Evolutionary conservation across 2,113 vertebrate species (phyloP), one percentile per base, ranked within the genome.

Genomic region (Prionailurus bengalensis): DNA sequence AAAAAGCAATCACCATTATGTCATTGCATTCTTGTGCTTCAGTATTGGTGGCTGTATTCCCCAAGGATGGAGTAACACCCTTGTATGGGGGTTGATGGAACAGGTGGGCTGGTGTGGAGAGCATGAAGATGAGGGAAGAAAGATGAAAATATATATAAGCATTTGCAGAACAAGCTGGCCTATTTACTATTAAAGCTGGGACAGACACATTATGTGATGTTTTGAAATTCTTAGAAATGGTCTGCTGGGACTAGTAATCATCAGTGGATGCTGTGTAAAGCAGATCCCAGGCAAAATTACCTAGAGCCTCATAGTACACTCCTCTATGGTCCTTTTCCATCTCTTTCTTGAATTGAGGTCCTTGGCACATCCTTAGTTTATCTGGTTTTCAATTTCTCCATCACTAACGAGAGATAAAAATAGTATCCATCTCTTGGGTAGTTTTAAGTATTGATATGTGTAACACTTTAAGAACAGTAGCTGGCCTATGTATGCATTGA

Each of bases 1-100:
- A 53, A 95, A 65, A 97, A 95, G 65, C 42, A 95, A 89, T 95
- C 36, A 68, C 25, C 21, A 89, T 95, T 96, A 94, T 95, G 86
- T 70, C 96, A 94, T n/a, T 84, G 27, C 31, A 65, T 23, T 82
- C 66, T 91, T 81, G 65, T 94, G 66, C 42, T 94, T 94, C 39
- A 55, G 27, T 92, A 61, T 71, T 89, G 70, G 66, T 89, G 61
- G 42, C 53, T 70, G 63, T 10, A 33, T 70, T 89, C 55, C 25
- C 36, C 45, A 17, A 19, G 63, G 53, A 89, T 86, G 23, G 73
- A 96, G 95, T 81, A 88, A 78, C 61, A 91, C 68, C 53, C 61
- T 84, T 61, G 10, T 80, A 61, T 70, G 63, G 31, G 17, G 8
- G n/a, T 55, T 73, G 63, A 89, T 51, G 1, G 39, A 95, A 82